Conservation (phyloP, 2,113 vertebrate genomes). For the Oryctolagus cuniculus region mOryCun1.1 NC_091434.1:128347501-128348000, state of each 20-base stretch:
- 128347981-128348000: not conserved
- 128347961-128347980: not conserved
- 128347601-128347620: no score
- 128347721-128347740: not conserved
- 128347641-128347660: slow-evolving; percentile 80
- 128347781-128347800: not conserved
- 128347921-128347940: slow-evolving; percentile 63
- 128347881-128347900: not conserved
- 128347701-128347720: slow-evolving; percentile 85
- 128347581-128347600: no score
- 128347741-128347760: not conserved
- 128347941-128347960: slow-evolving; percentile 43
- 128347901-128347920: not conserved
- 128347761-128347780: not conserved
- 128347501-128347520: no score
- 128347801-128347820: not conserved
- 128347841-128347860: not conserved
- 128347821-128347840: slow-evolving; percentile 62
- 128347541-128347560: no score
- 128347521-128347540: no score
- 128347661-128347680: slow-evolving; percentile 60
- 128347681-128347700: not conserved
- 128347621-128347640: not conserved
- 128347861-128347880: not conserved
- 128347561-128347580: no score